Percentiles rank a stretch among this genome's conserved stretches.
Conservation (phyloP, 2,113 vertebrate genomes). For the Coptodon rendalli region DNA sequence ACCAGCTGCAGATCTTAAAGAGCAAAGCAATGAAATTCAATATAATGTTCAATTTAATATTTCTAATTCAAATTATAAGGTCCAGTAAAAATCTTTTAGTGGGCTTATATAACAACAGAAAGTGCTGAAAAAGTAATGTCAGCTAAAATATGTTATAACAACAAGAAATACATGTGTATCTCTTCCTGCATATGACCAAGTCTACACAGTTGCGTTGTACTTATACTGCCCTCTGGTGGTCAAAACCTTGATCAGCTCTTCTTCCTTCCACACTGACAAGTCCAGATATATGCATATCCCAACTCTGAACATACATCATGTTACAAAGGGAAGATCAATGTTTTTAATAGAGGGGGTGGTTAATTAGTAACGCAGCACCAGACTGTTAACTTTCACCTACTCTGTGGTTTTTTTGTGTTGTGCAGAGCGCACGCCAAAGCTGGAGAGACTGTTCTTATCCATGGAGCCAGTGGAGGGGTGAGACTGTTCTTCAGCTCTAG, state of each 20-base stretch:
- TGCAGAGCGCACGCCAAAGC: slow-evolving; percentile 77
- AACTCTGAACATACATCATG: not conserved
- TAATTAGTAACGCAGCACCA: not conserved
- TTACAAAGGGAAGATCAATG: not conserved
- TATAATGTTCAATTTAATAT: not conserved
- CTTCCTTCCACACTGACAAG: not conserved
- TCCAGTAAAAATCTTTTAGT: not conserved
- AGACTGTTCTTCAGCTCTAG: slow-evolving; percentile 9
- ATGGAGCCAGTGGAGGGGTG: slow-evolving; percentile 94
- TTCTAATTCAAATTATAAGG: not conserved
- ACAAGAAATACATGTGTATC: not conserved
- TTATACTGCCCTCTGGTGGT: not conserved
- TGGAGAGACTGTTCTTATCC: slow-evolving; percentile 84
- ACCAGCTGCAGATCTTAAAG: not conserved
- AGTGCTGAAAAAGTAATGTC: not conserved
- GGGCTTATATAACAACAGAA: not conserved
- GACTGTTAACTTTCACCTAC: not conserved
- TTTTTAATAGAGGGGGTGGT: not conserved
- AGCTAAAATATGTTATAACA: not conserved
- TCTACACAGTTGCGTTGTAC: not conserved
- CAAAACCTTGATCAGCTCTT: not conserved
- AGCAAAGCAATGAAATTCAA: not conserved
- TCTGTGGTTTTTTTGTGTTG: not conserved
- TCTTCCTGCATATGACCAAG: not conserved
- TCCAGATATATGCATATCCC: not conserved